Percentiles rank a stretch among this genome's conserved stretches.
Evolutionary conservation across 2,797 vertebrate genomes (phyloP).

Genomic region (Chelmon rostratus): DNA sequence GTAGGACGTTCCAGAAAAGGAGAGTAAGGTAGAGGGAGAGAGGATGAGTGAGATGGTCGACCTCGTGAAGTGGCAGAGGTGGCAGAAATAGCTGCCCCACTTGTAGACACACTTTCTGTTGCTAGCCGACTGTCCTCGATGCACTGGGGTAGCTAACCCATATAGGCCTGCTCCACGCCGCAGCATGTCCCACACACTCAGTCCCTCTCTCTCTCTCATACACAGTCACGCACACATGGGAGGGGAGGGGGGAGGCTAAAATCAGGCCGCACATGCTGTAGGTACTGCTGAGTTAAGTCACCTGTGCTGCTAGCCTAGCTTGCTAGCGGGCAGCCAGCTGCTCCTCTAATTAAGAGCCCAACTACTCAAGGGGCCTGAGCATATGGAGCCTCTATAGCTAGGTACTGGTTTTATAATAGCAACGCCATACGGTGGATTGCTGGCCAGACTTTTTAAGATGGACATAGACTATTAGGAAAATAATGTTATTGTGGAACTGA

Average conservation of each 20-base stretch:
- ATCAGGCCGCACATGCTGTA: slow-evolving; percentile 81
- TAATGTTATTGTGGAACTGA: slow-evolving; percentile 20
- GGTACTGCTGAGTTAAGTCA: slow-evolving; percentile 83
- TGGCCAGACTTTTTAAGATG: slow-evolving; percentile 45
- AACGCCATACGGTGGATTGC: slow-evolving; percentile 52
- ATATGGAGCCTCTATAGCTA: slow-evolving; percentile 77
- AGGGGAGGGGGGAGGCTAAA: slow-evolving; percentile 52
- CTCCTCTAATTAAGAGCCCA: slow-evolving; percentile 83
- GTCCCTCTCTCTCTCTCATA: slow-evolving; percentile 15
- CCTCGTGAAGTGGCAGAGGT: slow-evolving; percentile 82
- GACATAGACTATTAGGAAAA: slow-evolving; percentile 27
- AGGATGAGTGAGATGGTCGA: slow-evolving; percentile 68
- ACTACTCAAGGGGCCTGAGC: slow-evolving; percentile 74
- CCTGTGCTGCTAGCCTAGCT: slow-evolving; percentile 80
- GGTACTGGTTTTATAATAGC: slow-evolving; percentile 71
- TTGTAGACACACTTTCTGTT: slow-evolving; percentile 86
- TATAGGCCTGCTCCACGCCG: slow-evolving; percentile 77
- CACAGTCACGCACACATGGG: slow-evolving; percentile 46
- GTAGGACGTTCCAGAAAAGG: slow-evolving; percentile 73
- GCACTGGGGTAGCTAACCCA: slow-evolving; percentile 87
- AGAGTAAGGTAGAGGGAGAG: slow-evolving; percentile 52
- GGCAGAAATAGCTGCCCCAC: slow-evolving; percentile 90
- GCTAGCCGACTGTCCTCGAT: slow-evolving; percentile 82
- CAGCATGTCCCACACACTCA: slow-evolving; percentile 55
- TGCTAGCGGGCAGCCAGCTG: slow-evolving; percentile 85